phyloP scores from a whole-genome alignment of 2,888 invertebrate genomes.

The Noctuana brunneofusca region DNA sequence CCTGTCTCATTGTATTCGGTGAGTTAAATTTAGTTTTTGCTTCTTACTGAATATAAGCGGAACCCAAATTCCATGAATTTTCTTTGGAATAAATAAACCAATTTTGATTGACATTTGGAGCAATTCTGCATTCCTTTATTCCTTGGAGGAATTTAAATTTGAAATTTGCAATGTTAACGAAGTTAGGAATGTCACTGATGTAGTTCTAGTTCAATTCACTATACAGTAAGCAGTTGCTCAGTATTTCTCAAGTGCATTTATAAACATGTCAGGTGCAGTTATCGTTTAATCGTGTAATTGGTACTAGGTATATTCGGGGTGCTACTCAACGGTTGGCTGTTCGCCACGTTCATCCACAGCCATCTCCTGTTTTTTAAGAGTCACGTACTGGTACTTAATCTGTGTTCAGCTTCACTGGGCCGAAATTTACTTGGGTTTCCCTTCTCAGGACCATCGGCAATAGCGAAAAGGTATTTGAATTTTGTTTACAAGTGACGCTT shows the following conservation, averaged over 20 bases:
- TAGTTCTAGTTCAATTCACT: not conserved
- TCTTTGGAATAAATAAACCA: not conserved
- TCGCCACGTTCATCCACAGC: conserved; percentile 80
- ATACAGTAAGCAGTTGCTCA: not conserved
- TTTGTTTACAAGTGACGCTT: not conserved
- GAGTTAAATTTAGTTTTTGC: conserved; percentile 47
- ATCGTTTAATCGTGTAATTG: conserved; percentile 39
- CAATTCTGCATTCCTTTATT: no score
- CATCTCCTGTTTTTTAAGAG: conserved; percentile 78
- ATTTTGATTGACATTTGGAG: no score
- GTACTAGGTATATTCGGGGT: conserved; percentile 78
- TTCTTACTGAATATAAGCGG: not conserved
- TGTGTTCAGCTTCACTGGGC: conserved; percentile 78
- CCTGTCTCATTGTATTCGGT: conserved; percentile 80
- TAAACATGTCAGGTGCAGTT: conserved; percentile 19
- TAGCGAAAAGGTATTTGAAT: conserved; percentile 71
- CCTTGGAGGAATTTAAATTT: no score
- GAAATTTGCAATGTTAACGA: not conserved
- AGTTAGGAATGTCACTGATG: not conserved
- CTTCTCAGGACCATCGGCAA: conserved; percentile 78
- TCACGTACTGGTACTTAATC: conserved; percentile 79
- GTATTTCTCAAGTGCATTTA: conserved; percentile 5
- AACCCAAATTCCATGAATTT: not conserved
- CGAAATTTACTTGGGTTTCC: conserved; percentile 80
- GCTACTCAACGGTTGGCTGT: conserved; percentile 82